Percentiles rank a stretch among this genome's conserved stretches.
Conservation (phyloP, 2,113 vertebrate species). For the Peromyscus leucopus region DNA sequence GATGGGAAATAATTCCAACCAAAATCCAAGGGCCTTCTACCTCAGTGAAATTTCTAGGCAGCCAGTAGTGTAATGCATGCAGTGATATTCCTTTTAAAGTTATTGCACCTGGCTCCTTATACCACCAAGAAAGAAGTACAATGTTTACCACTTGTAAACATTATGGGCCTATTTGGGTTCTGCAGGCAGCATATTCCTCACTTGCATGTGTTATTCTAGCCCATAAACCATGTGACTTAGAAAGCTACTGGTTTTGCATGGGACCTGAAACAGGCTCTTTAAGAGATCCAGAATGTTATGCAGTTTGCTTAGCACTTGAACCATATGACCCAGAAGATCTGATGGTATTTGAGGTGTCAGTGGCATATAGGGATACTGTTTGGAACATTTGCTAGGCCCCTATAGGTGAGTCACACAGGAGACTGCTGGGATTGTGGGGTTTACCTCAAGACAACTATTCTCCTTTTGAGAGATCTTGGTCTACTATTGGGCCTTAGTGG, state of each 20-base stretch:
- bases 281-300: neutral
- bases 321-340: neutral
- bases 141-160: neutral
- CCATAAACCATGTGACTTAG: neutral
- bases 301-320: neutral
- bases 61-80: neutral
- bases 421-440: neutral
- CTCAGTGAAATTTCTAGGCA: neutral
- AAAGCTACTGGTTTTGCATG: neutral
- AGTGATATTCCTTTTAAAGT: neutral
- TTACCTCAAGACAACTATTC: neutral
- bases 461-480: neutral
- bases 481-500: neutral
- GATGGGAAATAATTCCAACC: neutral
- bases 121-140: neutral
- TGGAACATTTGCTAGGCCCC: neutral
- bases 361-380: neutral
- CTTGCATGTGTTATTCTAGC: neutral
- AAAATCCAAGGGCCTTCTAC: neutral
- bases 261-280: neutral
- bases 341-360: neutral
- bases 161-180: neutral
- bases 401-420: neutral
- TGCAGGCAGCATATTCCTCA: neutral
- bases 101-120: neutral